Percentiles rank a stretch among this genome's conserved stretches.
phyloP scores from a whole-genome alignment of 2,888 invertebrate species.

The Xanthorhoe designata region DNA sequence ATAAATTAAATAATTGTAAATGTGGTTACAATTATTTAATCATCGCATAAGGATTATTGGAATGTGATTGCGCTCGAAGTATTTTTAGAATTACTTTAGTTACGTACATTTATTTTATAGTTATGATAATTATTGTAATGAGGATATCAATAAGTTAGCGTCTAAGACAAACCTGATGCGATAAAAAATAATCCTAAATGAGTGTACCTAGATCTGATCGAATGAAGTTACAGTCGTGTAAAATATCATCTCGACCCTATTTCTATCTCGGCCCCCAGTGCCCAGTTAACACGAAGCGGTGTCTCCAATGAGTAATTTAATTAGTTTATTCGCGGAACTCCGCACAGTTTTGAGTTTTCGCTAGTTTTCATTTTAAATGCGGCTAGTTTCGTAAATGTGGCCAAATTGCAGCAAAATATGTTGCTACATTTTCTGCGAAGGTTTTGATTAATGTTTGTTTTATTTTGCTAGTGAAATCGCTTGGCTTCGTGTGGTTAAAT shows the following conservation, averaged over 20 bases:
- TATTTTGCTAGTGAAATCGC: neutral
- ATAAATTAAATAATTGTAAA: no score
- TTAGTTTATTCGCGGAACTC: constrained; percentile 11
- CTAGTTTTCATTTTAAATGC: constrained; percentile 2
- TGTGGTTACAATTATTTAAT: no score
- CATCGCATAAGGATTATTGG: no score
- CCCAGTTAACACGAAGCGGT: neutral
- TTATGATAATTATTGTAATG: no score
- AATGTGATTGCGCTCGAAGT: no score
- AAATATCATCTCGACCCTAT: neutral
- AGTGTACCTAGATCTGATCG: no score
- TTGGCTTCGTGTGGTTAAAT: neutral
- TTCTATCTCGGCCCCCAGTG: neutral
- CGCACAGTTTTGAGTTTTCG: neutral
- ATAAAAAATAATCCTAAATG: no score
- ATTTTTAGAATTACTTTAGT: no score
- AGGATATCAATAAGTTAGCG: no score
- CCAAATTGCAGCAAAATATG: neutral
- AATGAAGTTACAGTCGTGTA: no score
- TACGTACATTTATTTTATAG: no score
- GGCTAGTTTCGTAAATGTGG: constrained; percentile 1
- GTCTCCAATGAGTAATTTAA: neutral
- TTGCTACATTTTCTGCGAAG: neutral
- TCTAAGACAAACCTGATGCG: no score
- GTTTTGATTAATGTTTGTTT: neutral